A percentile compares a stretch with the other conserved stretches of the same genome.
Conservation (phyloP, 2,797 vertebrate genomes). For the Chelon labrosus region DNA sequence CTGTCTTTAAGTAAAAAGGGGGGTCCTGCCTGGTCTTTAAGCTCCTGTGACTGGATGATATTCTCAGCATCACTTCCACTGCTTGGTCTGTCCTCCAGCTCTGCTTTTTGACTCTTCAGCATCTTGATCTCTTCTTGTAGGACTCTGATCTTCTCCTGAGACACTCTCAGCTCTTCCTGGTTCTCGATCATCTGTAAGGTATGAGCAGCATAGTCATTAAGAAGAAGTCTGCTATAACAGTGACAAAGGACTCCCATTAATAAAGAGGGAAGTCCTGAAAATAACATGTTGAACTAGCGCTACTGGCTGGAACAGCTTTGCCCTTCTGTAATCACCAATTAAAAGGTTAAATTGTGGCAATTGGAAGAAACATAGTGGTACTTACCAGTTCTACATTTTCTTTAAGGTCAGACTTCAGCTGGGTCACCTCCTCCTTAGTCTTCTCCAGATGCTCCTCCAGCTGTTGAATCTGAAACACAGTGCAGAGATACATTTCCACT, state of each 20-base stretch:
- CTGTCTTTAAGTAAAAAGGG: accelerated
- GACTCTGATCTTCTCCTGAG: conserved; percentile 66
- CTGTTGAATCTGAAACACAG: conserved; percentile 32
- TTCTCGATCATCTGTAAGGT: conserved; percentile 82
- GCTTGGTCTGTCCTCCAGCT: conserved; percentile 53
- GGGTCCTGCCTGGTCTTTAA: conserved; percentile 18
- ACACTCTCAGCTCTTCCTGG: conserved; percentile 83
- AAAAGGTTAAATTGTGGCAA: too few relatives aligned
- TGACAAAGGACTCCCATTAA: too few relatives aligned
- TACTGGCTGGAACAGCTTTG: too few relatives aligned
- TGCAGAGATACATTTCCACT: background rate
- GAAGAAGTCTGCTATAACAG: too few relatives aligned
- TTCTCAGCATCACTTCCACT: background rate
- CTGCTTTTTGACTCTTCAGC: conserved; percentile 13
- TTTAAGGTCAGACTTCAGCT: conserved; percentile 75
- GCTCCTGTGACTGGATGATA: background rate
- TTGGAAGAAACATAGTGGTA: background rate
- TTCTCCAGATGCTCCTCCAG: conserved; percentile 29
- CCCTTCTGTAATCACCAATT: too few relatives aligned
- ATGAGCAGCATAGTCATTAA: background rate
- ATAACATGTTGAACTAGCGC: too few relatives aligned
- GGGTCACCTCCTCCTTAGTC: conserved; percentile 69
- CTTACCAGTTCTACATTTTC: conserved; percentile 78
- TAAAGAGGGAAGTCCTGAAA: too few relatives aligned
- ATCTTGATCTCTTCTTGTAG: conserved; percentile 22